Base-by-base conservation (phyloP, 2,888 invertebrate genomes). In the Hydroisotoma schaefferi region DNA sequence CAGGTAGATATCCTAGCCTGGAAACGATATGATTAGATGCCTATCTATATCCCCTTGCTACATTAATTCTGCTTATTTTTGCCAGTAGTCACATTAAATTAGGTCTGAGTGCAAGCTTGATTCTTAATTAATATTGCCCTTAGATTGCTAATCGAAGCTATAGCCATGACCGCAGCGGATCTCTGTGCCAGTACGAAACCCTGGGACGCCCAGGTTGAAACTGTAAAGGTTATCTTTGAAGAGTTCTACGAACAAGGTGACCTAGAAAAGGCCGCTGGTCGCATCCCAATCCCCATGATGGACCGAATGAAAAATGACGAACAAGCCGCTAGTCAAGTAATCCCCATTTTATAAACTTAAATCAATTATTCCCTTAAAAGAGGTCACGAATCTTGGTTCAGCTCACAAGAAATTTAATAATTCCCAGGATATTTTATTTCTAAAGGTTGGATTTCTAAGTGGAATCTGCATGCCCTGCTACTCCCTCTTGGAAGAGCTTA, bases 381-480 rank as follows among this genome's bases (percentile, higher is more conserved):
- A 6, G 6, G 10, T 8, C 6, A 18, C 18, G 22, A 8, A 18
- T 8, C 44, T 47, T 47, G 10, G 6, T 47, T 47, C 22, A 23
- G 23, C 25, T 8, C 23, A 8, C 6, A 26, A 6, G 18, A n/a
- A 22, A 25, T 25, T 4, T 47, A 20, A 43, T 54, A 43, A 8
- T 43, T 43, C 8, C 37, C 23, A 52, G 52, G 33, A 29, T 20
- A 18, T 2, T 26, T n/a, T 52, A 3, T 27, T 3, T 20, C 22
- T 52, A 12, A 33, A 86, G 85, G 88, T 90, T 49, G 89, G 88
- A 0, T 91, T 91, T 75, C 77, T 91, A 58, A 84, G 81, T 62
- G 87, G 87, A 51, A 90, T 91, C 65, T 90, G 90, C 76, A 78
- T 89, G 43, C 89, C 90, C 0, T 90, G 90, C 76, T 91, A 90